Base-by-base conservation (phyloP, 2,888 invertebrate species). In the Onchidella celtica region DNA sequence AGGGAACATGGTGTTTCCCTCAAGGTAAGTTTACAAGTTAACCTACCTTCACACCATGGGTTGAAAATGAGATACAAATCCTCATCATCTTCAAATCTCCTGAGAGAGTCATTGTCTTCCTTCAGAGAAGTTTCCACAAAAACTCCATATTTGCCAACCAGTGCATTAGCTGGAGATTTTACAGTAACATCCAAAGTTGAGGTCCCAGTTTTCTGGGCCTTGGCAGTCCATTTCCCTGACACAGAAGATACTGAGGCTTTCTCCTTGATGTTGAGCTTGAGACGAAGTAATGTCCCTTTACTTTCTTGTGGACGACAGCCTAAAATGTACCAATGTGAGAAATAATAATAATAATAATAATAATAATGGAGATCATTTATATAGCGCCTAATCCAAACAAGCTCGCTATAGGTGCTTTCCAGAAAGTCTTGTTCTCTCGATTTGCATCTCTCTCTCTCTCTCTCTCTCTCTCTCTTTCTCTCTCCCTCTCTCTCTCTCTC, bases 61-160 rank as follows among this genome's bases (percentile, higher is more conserved):
- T 98, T 98, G 92, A 97, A 98, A 9, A 98, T 94, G 0, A 98
- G 93, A 90, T 96, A 97, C 84, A 98, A 94, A 11, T 95, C 95
- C 77, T 95, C 95, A 82, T 89, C 87, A 9, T 87, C 83, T 69
- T 88, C 87, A 24, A 84, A 81, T 47, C 89, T 82, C 14, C 77
- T 83, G 34, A 83, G 81, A 36, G 86, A 82, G 4, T 85, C 86
- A 3, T 80, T 63, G 34, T 85, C 83, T 27, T 81, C 83, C 36
- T 79, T 78, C 57, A 65, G 86, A 83, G 3, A 21, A 0, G 90
- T 89, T 82, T 90, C 90, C 17, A 91, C 85, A 66, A 82, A 88
- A 17, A 90, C 36, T 36, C 79, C 69, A 81, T 91, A 91, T 47
- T 77, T 84, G 24, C 91, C 92, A 34, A 92, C 85, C 69, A 88